Percentiles rank a stretch among this genome's conserved stretches.
phyloP scores from a whole-genome alignment of 2,797 vertebrate species.

The Characodon lateralis region DNA sequence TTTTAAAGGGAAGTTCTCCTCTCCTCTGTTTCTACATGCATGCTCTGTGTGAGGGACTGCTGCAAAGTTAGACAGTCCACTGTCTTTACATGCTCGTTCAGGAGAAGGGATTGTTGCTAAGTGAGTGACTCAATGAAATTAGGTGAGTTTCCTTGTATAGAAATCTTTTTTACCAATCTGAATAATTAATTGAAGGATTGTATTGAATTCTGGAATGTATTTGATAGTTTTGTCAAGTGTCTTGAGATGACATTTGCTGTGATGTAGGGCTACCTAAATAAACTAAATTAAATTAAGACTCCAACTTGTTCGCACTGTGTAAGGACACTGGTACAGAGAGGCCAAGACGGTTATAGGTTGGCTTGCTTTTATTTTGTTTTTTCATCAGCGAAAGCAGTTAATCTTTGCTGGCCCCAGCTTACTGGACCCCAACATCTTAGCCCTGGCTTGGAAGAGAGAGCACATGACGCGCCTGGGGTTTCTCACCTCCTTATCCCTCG shows the following conservation, averaged over 20 bases:
- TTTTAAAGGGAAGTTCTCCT: neutral
- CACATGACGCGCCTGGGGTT: constrained; percentile 43
- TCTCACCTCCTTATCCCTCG: constrained; percentile 34
- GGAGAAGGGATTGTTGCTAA: neutral
- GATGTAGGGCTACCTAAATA: neutral
- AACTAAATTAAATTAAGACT: neutral
- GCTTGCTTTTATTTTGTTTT: constrained; percentile 65
- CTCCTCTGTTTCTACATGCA: neutral
- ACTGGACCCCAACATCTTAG: constrained; percentile 69
- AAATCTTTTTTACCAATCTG: neutral
- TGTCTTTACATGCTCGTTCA: neutral
- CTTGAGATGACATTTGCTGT: too few species aligned
- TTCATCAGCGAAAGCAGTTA: constrained; percentile 74
- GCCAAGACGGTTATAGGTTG: constrained; percentile 62
- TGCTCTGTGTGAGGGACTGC: neutral
- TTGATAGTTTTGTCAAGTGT: too few species aligned
- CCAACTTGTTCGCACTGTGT: constrained; percentile 37
- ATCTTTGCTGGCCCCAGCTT: constrained; percentile 75
- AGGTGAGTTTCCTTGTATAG: neutral
- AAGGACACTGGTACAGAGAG: constrained; percentile 61
- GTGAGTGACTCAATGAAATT: neutral
- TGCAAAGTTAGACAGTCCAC: neutral
- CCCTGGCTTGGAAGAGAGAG: constrained; percentile 64
- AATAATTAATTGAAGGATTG: too few species aligned
- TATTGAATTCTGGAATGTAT: neutral